Base-by-base conservation (phyloP, 2,113 vertebrate species). In the Rhabdornis inornatus region DNA sequence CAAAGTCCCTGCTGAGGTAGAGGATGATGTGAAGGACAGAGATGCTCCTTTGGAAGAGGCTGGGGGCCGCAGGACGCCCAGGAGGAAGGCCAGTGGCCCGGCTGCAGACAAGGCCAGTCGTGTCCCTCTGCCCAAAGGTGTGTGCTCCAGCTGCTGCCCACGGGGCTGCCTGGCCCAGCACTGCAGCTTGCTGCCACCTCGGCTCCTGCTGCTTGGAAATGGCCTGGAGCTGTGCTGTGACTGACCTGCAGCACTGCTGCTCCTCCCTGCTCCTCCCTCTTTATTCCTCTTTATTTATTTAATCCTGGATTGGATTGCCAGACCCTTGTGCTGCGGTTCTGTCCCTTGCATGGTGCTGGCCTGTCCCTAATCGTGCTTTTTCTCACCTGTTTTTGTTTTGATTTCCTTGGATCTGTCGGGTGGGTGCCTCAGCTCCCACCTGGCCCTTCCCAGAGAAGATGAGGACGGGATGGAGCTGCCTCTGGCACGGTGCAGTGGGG, bases 71-170 rank as follows among this genome's bases (percentile, higher is more conserved):
- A 69, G 8, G n/a, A 35, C 37, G 0, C 85, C 90, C 47, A 56
- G 59, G 82, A 97, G 95, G 95, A 94, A 92, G 61, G 86, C 94
- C 5, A 5, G 57, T 11, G 66, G 87, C 50, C 84, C 7, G 3
- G 42, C 35, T 60, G 94, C 95, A 8, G 97, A 96, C 40, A 97
- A 89, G 82, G 91, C 69, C 97, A 98, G 97, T 40, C 96, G 96
- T 1, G 97, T 98, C 57, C 98, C 98, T 61, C 96, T 97, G 76
- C 96, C 91, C 37, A 98, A 98, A 98, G 98, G 98, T 98, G 97
- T 97, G 98, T 98, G 96, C 78, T 13, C 18, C 50, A 0, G 63
- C 93, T 78, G 50, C 86, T 85, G 56, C 47, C 90, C 78, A 23
- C 83, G 35, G 33, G 75, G 93, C 96, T 97, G 90, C 77, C 57